A percentile compares a stretch with the other conserved stretches of the same genome.
phyloP scores from a whole-genome alignment of 1,140 invertebrate genomes.

The Euglossa dilemma region DNA sequence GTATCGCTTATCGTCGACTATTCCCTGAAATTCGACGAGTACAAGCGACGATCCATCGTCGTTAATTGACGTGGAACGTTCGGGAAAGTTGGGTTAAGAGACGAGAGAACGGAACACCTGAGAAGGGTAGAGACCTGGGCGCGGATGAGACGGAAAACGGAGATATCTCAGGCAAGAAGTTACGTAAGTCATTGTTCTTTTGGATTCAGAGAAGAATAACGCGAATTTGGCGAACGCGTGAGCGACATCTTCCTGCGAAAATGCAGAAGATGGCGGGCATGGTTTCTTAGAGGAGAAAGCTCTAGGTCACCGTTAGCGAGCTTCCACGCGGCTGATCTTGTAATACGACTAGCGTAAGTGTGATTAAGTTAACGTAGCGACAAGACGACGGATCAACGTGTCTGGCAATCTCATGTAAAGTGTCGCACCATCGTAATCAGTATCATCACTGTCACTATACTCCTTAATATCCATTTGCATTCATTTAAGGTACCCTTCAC shows the following conservation, averaged over 20 bases:
- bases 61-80: neutral
- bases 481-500: slow-evolving; percentile 60
- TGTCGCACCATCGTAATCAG: slow-evolving; percentile 65
- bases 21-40: neutral
- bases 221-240: too few species aligned
- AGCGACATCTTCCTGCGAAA: neutral
- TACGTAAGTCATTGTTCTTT: too few species aligned
- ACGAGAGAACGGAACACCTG: neutral
- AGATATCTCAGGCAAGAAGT: neutral
- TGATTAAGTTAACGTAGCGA: neutral
- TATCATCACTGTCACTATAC: slow-evolving; percentile 65
- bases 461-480: slow-evolving; percentile 58
- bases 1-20: neutral
- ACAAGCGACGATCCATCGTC: neutral
- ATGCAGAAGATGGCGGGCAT: too few species aligned
- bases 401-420: slow-evolving; percentile 58
- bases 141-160: neutral
- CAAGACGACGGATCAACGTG: slow-evolving; percentile 62
- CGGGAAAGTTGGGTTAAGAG: neutral
- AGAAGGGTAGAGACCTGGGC: too few species aligned
- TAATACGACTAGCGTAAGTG: too few species aligned
- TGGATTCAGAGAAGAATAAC: too few species aligned
- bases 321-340: slow-evolving; percentile 5
- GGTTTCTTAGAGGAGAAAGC: neutral
- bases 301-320: neutral